Conservation (phyloP, 53 echinoderm and acorn worm genomes). For the Temnopleurus reevesii region DNA sequence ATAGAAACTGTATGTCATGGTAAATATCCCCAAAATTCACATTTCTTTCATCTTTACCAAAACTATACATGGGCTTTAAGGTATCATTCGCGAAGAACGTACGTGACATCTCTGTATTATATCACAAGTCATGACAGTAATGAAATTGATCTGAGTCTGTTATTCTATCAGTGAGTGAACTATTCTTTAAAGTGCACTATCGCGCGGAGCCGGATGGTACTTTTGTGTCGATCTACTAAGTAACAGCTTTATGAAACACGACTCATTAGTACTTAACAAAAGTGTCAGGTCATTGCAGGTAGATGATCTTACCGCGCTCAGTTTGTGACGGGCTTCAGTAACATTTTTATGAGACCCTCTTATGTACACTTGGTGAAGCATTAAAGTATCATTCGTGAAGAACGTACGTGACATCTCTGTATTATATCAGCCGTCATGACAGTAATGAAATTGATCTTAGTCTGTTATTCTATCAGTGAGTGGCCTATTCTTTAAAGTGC, state of each 20-base stretch:
- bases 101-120: neutral
- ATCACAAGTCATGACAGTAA: slow-evolving; percentile 4
- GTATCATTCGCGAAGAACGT: neutral
- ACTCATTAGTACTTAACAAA: too few relatives aligned
- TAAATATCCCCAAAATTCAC: too few relatives aligned
- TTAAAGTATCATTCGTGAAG: neutral
- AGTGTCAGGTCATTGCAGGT: too few relatives aligned
- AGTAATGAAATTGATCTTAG: neutral
- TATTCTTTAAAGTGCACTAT: neutral
- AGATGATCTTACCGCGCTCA: too few relatives aligned
- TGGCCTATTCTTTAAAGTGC: neutral
- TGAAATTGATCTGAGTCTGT: neutral
- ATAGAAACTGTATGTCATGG: too few relatives aligned
- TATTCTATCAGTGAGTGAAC: neutral
- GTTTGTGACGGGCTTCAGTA: too few relatives aligned
- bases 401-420: neutral
- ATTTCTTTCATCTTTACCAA: too few relatives aligned
- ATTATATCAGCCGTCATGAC: slow-evolving; percentile 10
- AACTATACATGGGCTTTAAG: neutral
- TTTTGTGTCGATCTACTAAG: too few relatives aligned
- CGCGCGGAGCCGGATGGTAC: too few relatives aligned
- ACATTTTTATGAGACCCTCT: neutral
- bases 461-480: neutral
- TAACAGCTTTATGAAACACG: too few relatives aligned
- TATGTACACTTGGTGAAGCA: neutral